A percentile compares a stretch with the other conserved stretches of the same genome.
phyloP scores from a whole-genome alignment of 2,113 vertebrate genomes.

The Madoqua kirkii region DNA sequence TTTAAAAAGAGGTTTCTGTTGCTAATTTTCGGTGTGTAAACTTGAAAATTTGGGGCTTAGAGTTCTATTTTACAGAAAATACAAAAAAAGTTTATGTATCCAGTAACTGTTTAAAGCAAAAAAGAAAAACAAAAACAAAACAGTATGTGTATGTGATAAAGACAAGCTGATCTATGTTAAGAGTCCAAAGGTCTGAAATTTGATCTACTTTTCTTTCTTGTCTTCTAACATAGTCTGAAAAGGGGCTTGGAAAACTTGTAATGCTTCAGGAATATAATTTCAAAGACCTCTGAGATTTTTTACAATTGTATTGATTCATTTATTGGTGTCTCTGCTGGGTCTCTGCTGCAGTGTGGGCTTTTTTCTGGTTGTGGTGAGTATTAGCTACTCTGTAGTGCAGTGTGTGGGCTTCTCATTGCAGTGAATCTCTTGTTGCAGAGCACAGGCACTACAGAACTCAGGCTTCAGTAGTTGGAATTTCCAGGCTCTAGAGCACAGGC shows the following conservation, averaged over 20 bases:
- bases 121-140: neutral
- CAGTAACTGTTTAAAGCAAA: neutral
- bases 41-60: neutral
- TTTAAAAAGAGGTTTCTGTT: neutral
- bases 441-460: neutral
- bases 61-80: neutral
- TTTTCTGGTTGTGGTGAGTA: neutral
- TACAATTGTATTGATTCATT: neutral
- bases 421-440: neutral
- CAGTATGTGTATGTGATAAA: neutral
- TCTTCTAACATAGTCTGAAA: neutral
- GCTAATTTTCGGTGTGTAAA: neutral
- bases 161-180: neutral
- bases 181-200: neutral
- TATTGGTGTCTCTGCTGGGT: neutral
- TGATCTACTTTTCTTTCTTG: neutral
- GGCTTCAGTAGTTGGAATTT: neutral
- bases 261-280: neutral
- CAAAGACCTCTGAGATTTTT: neutral
- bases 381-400: neutral
- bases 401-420: neutral
- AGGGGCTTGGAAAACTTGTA: neutral
- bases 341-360: neutral
- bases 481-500: neutral
- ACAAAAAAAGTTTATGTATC: neutral